A percentile compares a stretch with the other conserved stretches of the same genome.
These are phyloP conservation scores for Micrastur ruficollis DNA, from an alignment of 2,797 vertebrate species.

Conservation along the genomic window DNA sequence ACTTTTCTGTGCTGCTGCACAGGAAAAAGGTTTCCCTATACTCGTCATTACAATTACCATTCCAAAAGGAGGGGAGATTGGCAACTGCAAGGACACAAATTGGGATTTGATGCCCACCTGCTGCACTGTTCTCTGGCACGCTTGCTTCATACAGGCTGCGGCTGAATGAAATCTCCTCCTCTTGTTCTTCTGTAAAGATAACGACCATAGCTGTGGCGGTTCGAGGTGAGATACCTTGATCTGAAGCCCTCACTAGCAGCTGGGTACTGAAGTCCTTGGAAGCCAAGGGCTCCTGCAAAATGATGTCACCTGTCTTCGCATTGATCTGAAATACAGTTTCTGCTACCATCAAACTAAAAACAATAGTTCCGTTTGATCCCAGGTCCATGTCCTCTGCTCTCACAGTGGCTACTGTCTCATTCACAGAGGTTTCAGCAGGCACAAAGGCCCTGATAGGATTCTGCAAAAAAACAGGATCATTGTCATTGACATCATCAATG, in stretches of 20 bases:
- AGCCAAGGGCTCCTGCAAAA: slow-evolving; percentile 72
- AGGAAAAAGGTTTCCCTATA: not conserved
- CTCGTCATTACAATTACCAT: not conserved
- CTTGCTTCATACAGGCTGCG: slow-evolving; percentile 77
- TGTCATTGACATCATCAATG: slow-evolving; percentile 90
- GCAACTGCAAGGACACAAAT: not conserved
- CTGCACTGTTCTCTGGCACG: slow-evolving; percentile 83
- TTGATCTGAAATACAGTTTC: slow-evolving; percentile 81
- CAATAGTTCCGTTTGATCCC: slow-evolving; percentile 83
- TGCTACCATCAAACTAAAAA: slow-evolving; percentile 71
- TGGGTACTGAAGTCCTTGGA: slow-evolving; percentile 74
- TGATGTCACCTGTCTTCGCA: slow-evolving; percentile 79
- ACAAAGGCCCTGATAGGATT: slow-evolving; percentile 80
- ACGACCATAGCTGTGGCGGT: slow-evolving; percentile 82
- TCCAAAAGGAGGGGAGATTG: not conserved
- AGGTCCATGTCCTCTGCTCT: slow-evolving; percentile 80
- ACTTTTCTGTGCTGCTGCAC: not conserved
- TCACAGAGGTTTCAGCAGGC: slow-evolving; percentile 65
- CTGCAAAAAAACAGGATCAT: slow-evolving; percentile 79
- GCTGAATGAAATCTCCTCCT: slow-evolving; percentile 80
- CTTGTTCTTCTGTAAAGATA: slow-evolving; percentile 79
- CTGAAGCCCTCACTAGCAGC: slow-evolving; percentile 79
- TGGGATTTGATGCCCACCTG: slow-evolving; percentile 74
- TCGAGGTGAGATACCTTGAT: slow-evolving; percentile 79
- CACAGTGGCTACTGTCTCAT: slow-evolving; percentile 75